Evolutionary conservation across 2,797 vertebrate genomes (phyloP).

Genomic region (Dipus sagitta): DNA sequence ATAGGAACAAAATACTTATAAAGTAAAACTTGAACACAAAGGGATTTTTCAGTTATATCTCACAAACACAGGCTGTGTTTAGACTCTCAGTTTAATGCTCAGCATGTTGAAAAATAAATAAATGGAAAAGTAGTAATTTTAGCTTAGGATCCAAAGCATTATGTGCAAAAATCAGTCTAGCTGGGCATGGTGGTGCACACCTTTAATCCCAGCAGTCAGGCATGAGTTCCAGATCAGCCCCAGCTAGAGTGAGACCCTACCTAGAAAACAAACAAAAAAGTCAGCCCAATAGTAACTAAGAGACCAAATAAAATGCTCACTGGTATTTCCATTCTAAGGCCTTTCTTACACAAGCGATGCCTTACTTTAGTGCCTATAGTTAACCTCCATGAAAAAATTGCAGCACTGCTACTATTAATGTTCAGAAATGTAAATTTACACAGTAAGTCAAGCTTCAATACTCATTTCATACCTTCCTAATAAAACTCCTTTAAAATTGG

Average conservation of each 20-base stretch:
- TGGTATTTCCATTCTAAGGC: neutral
- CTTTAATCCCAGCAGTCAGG: no score
- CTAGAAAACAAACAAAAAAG: neutral
- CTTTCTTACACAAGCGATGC: neutral
- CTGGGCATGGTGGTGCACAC: no score
- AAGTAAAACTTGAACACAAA: neutral
- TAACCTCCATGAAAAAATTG: constrained; percentile 30
- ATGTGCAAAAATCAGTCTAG: no score
- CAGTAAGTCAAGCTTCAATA: constrained; percentile 20
- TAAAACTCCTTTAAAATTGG: constrained; percentile 24
- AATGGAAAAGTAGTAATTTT: constrained; percentile 14
- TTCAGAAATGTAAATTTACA: neutral
- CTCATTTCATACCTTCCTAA: neutral
- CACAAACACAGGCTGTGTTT: no score
- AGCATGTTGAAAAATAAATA: neutral
- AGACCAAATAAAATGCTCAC: neutral
- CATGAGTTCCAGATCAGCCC: no score
- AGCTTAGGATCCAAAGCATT: constrained; percentile 42
- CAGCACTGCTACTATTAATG: neutral
- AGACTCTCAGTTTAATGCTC: no score
- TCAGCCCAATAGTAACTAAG: constrained; percentile 24
- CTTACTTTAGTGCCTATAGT: neutral
- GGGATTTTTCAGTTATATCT: neutral
- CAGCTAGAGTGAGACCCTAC: no score
- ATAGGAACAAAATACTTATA: neutral